Evolutionary conservation across 2,113 vertebrate genomes (phyloP).

Genomic region (Heloderma charlesbogerti): DNA sequence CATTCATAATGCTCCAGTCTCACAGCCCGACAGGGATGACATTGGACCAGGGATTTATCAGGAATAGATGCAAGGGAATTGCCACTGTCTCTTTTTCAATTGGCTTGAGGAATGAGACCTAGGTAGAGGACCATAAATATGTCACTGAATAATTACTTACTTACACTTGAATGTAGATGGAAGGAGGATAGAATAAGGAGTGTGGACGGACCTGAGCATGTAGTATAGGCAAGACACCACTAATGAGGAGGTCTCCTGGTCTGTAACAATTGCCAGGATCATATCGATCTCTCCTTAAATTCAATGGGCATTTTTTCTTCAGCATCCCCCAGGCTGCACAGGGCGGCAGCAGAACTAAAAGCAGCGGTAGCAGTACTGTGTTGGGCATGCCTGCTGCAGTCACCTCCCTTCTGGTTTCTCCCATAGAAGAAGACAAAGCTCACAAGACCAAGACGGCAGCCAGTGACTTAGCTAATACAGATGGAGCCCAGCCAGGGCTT

Average conservation of each 20-base stretch:
- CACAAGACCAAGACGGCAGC: background rate
- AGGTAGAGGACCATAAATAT: too few species aligned
- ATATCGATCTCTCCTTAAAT: background rate
- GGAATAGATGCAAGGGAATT: too few species aligned
- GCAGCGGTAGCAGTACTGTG: background rate
- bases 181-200: background rate
- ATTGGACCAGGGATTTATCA: too few species aligned
- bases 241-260: background rate
- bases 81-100: too few species aligned
- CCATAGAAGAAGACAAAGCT: background rate
- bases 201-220: rapidly evolving
- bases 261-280: background rate
- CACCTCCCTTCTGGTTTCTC: background rate
- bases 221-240: background rate
- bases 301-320: background rate
- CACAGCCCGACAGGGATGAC: too few species aligned
- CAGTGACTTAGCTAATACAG: background rate
- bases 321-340: background rate
- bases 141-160: background rate
- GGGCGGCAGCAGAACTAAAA: background rate
- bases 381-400: background rate
- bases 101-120: too few species aligned
- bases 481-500: too few species aligned
- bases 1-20: too few species aligned
- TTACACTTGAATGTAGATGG: rapidly evolving